Evolutionary conservation across 2,113 vertebrate species (phyloP).

Genomic region (Pelusios castaneus): DNA sequence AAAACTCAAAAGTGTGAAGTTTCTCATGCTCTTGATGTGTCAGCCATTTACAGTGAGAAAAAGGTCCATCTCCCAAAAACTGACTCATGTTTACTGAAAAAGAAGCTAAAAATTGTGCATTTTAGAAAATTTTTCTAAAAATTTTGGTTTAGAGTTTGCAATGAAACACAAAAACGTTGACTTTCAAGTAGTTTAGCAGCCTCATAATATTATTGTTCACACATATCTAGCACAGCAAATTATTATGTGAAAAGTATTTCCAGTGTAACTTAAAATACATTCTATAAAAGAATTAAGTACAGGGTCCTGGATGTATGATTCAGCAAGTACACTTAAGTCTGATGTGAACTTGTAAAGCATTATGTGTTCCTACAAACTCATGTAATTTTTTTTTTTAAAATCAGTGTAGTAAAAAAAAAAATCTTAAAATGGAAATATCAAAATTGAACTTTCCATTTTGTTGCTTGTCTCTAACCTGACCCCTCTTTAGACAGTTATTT

Average conservation of each 20-base stretch:
- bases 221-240: rapidly evolving
- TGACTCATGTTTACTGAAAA: not conserved
- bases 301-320: not conserved
- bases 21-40: not conserved
- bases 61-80: not conserved
- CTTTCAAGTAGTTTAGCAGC: not conserved
- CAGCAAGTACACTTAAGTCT: not conserved
- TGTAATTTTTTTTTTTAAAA: not conserved
- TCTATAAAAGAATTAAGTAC: not conserved
- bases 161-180: not conserved
- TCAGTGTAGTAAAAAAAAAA: not conserved
- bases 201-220: not conserved
- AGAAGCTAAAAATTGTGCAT: not conserved
- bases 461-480: not conserved
- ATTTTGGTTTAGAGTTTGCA: not conserved
- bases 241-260: not conserved
- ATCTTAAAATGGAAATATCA: not conserved
- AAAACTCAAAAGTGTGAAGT: not conserved
- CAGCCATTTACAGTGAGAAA: not conserved
- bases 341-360: not conserved
- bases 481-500: not conserved
- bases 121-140: not conserved
- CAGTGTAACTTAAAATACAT: not conserved
- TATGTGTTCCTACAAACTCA: not conserved
- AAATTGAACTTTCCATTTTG: not conserved